Evolutionary conservation across 1,140 invertebrate species (phyloP), one percentile per base, ranked within the genome.

Genomic region (Mesaphorura yosii): DNA sequence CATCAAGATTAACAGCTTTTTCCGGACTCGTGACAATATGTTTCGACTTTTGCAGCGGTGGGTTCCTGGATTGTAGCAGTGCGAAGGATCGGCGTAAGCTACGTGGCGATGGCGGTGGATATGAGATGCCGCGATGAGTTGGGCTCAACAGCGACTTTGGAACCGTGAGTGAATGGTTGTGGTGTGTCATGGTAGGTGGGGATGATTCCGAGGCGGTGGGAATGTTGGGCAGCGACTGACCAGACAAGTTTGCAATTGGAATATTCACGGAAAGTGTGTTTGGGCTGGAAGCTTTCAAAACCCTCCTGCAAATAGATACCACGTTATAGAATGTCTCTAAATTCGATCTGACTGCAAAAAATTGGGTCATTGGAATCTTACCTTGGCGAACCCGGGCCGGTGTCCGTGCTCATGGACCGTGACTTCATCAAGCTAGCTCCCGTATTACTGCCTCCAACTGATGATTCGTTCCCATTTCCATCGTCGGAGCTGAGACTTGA

Each of bases 231-330:
- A 85, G 67, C 51, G 81, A 83, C 66, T 84, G 82, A 20, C 81
- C 82, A 48, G 83, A 68, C 57, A 65, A 68, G 42, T 76, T 76
- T 55, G 75, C 77, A 15, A 76, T 68, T 26, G 77, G 76, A 6
- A 83, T 77, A 64, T 84, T 80, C 31, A 88, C 82, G 15, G 81
- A 80, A 40, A 87, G 69, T 0, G 82, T 84, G 62, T 85, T 86
- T 4, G 80, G 78, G 3, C 80, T 78, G 57, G 72, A 60, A 3
- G 80, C 78, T n/a, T n/a, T n/a, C n/a, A n/a, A n/a, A n/a, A n/a
- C n/a, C n/a, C n/a, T n/a, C n/a, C n/a, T n/a, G n/a, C n/a, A n/a
- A n/a, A n/a, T n/a, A n/a, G n/a, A n/a, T n/a, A n/a, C n/a, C n/a
- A n/a, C n/a, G n/a, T n/a, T n/a, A n/a, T n/a, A n/a, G n/a, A n/a